These are phyloP conservation scores for Apamea epomidion DNA, from an alignment of 2,888 invertebrate species.

Conservation along the genomic window DNA sequence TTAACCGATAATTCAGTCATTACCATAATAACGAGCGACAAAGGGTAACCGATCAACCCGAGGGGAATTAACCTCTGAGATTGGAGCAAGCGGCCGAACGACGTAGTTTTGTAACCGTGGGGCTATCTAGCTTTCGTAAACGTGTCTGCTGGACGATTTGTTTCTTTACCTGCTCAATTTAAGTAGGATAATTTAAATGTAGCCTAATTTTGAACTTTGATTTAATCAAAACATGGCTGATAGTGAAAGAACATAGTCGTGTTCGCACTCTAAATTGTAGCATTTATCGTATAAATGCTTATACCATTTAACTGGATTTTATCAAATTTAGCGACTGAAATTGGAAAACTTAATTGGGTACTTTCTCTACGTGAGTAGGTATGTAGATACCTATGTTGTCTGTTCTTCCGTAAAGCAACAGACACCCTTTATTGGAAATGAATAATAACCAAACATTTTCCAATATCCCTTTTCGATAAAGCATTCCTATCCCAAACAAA, in stretches of 20 bases:
- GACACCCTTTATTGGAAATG: not conserved
- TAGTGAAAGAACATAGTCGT: not conserved
- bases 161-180: not conserved
- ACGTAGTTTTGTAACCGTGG: constrained; percentile 22
- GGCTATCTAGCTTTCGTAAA: constrained; percentile 6
- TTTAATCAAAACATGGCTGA: not conserved
- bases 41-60: constrained; percentile 52
- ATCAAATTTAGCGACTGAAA: too few relatives aligned
- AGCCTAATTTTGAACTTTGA: not conserved
- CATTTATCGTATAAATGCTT: not conserved
- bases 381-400: not conserved
- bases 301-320: not conserved
- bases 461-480: not conserved
- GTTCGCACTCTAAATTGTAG: not conserved
- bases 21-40: constrained; percentile 47
- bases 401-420: not conserved
- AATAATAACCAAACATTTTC: not conserved
- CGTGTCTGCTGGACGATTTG: not conserved
- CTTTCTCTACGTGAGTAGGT: not conserved
- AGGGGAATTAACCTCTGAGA: constrained; percentile 40
- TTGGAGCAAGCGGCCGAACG: not conserved
- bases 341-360: not conserved
- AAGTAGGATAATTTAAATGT: not conserved
- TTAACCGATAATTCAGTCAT: constrained; percentile 55
- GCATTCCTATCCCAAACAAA: constrained; percentile 25